These are phyloP conservation scores for Apoderus coryli DNA, from an alignment of 2,888 invertebrate genomes.

Conservation along the genomic window DNA sequence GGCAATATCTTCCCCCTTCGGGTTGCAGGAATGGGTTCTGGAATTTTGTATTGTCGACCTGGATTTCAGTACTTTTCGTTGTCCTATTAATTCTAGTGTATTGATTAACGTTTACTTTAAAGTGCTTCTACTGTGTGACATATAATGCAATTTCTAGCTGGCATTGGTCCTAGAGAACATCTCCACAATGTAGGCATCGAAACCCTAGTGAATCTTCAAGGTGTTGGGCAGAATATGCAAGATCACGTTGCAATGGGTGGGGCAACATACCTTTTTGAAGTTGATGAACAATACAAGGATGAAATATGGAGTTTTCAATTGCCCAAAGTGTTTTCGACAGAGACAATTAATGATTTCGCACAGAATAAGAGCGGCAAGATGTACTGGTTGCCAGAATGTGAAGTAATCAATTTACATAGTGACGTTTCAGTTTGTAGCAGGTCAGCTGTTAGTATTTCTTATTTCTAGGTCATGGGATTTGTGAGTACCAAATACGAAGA, in stretches of 20 bases:
- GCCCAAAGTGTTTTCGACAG: conserved; percentile 45
- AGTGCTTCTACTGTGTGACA: too few species aligned
- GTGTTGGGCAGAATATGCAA: conserved; percentile 65
- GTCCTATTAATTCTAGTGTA: too few species aligned
- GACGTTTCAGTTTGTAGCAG: neutral
- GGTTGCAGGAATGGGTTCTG: too few species aligned
- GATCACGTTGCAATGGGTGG: conserved; percentile 76
- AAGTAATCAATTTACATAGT: conserved; percentile 37
- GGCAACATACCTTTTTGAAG: conserved; percentile 54
- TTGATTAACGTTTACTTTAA: too few species aligned
- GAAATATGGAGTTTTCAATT: conserved; percentile 48
- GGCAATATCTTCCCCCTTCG: too few species aligned
- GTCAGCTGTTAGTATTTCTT: neutral
- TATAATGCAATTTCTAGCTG: conserved; percentile 42
- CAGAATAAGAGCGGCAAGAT: conserved; percentile 46
- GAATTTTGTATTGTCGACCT: too few species aligned
- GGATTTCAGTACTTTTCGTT: too few species aligned
- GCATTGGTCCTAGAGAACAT: conserved; percentile 56
- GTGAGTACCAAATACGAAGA: conserved; percentile 55
- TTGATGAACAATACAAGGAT: conserved; percentile 36
- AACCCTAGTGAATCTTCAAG: conserved; percentile 45
- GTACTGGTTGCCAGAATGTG: conserved; percentile 63
- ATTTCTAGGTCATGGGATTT: conserved; percentile 20
- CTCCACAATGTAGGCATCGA: conserved; percentile 45
- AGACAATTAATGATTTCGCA: conserved; percentile 47